Evolutionary conservation across 2,888 invertebrate genomes (phyloP).

Genomic region (Tuta absoluta): DNA sequence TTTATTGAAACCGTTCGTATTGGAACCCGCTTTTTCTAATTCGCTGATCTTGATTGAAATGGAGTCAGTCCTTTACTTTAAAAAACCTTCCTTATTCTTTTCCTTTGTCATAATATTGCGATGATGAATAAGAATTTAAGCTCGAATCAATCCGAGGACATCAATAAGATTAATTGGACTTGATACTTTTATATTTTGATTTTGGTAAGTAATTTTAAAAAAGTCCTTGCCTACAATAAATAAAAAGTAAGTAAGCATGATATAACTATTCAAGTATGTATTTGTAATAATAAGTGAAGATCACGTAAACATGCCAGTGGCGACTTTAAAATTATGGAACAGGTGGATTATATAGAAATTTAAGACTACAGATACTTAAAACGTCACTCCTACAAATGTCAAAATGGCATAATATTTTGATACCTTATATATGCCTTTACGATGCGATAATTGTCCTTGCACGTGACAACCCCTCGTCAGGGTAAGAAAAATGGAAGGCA

Average conservation of each 20-base stretch:
- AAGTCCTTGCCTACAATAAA: too few species aligned
- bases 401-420: too few species aligned
- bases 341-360: too few species aligned
- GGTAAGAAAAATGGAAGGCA: background rate
- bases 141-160: too few species aligned
- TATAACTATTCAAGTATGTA: too few species aligned
- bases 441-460: background rate
- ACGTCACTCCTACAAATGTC: too few species aligned
- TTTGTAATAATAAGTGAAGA: too few species aligned
- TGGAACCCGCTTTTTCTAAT: background rate
- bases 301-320: too few species aligned
- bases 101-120: background rate
- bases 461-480: background rate
- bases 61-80: background rate
- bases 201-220: too few species aligned
- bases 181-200: background rate
- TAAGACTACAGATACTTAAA: too few species aligned
- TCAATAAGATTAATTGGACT: background rate
- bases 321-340: too few species aligned
- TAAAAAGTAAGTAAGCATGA: too few species aligned
- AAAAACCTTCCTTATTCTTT: background rate
- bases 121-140: background rate
- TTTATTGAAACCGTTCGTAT: background rate
- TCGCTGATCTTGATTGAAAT: background rate
- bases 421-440: background rate